Conservation (phyloP, 2,888 invertebrate genomes). For the Agapostemon virescens region DNA sequence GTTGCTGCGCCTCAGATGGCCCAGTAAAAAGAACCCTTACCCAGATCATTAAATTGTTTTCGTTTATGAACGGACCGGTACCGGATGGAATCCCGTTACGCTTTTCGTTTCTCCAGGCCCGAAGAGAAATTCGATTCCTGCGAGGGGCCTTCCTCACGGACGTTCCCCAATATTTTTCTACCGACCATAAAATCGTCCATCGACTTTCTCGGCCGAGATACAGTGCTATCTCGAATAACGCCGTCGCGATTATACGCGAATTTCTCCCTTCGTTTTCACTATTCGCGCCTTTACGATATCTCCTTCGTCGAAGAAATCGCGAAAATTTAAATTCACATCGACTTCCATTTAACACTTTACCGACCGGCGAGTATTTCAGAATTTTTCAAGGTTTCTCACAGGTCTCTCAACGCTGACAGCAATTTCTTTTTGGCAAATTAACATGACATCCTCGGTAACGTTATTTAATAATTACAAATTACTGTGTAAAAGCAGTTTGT, state of each 20-base stretch:
- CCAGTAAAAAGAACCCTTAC: neutral
- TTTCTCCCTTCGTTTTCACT: neutral
- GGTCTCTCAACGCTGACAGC: no score
- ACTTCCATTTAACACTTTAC: no score
- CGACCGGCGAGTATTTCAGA: no score
- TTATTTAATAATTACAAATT: no score
- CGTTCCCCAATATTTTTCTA: neutral
- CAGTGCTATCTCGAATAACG: neutral
- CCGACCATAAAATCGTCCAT: neutral
- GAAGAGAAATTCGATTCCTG: constrained; percentile 10
- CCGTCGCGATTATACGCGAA: neutral
- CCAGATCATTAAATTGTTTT: constrained; percentile 29
- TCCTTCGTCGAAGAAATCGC: neutral
- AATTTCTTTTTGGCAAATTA: no score
- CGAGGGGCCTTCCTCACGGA: neutral
- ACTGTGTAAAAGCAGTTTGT: no score
- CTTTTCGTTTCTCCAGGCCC: constrained; percentile 26
- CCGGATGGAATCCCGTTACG: constrained; percentile 12
- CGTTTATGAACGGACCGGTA: constrained; percentile 9
- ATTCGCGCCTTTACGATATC: neutral
- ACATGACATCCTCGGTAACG: no score
- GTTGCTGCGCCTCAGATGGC: neutral
- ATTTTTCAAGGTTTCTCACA: no score
- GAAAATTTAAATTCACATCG: neutral
- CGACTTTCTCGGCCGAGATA: neutral